phyloP scores from a whole-genome alignment of 2,888 invertebrate species.

The Pterobdella sp. region DNA sequence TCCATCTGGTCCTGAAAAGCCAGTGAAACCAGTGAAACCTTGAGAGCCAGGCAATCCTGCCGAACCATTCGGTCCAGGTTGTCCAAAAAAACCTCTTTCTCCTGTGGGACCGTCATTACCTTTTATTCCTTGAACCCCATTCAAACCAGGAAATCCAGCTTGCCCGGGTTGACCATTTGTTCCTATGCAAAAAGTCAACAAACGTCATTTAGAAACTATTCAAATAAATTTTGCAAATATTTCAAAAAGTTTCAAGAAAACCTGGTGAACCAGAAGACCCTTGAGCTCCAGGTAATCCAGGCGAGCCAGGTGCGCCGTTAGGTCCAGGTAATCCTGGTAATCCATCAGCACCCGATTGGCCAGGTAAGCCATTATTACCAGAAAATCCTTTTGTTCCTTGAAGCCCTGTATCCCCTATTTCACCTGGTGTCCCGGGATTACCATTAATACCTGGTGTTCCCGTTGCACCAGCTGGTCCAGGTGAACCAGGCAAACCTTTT shows the following conservation, averaged over 20 bases:
- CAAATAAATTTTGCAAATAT: no score
- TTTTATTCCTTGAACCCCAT: conserved; percentile 33
- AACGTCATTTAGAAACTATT: no score
- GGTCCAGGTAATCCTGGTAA: conserved; percentile 21
- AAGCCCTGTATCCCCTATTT: conserved; percentile 23
- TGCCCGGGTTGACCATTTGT: no score
- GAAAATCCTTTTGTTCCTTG: conserved; percentile 29
- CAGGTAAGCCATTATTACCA: conserved; percentile 29
- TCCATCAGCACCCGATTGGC: conserved; percentile 22
- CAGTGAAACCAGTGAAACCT: conserved; percentile 20
- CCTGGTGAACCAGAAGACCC: conserved; percentile 23
- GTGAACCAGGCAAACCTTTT: conserved; percentile 30
- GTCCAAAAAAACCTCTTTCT: conserved; percentile 19
- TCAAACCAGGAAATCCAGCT: conserved; percentile 31
- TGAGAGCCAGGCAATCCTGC: conserved; percentile 17
- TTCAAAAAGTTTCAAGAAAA: not conserved
- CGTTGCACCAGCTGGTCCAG: conserved; percentile 23
- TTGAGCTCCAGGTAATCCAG: conserved; percentile 15
- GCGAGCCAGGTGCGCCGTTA: conserved; percentile 15
- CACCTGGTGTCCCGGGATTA: conserved; percentile 22
- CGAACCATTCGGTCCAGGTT: conserved; percentile 22
- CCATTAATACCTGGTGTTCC: conserved; percentile 18
- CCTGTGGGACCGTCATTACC: conserved; percentile 28
- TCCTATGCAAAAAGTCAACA: no score
- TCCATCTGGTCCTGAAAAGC: conserved; percentile 21